These are phyloP conservation scores for Phocides pigmalion DNA, from an alignment of 1,140 invertebrate species.

Conservation along the genomic window DNA sequence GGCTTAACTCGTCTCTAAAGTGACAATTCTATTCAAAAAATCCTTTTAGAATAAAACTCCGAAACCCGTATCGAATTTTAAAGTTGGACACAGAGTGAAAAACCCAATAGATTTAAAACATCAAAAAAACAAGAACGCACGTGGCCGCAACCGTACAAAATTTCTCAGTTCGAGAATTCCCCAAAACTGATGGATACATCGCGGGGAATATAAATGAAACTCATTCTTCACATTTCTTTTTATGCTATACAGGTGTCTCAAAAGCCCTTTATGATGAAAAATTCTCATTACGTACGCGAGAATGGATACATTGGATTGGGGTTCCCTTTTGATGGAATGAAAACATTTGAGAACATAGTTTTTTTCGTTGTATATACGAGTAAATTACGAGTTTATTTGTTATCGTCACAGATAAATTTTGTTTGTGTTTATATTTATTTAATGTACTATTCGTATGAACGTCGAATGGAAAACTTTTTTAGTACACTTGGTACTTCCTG, in stretches of 20 bases:
- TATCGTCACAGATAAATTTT: neutral
- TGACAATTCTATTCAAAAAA: constrained; percentile 6
- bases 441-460: too few species aligned
- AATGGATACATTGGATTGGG: constrained; percentile 13
- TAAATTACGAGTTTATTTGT: too few species aligned
- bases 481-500: too few species aligned
- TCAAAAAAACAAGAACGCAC: constrained; percentile 14
- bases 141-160: constrained; percentile 2
- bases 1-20: too few species aligned
- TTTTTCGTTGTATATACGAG: constrained; percentile 5
- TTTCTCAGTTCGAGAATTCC: constrained; percentile 7
- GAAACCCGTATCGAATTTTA: constrained; percentile 12
- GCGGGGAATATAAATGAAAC: constrained; percentile 18
- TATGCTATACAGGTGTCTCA: constrained; percentile 32
- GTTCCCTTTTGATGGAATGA: constrained; percentile 28
- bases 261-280: constrained; percentile 39
- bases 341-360: constrained; percentile 23
- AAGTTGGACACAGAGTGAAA: constrained; percentile 14
- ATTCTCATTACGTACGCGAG: constrained; percentile 34
- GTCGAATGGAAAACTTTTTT: too few species aligned
- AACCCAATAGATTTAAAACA: constrained; percentile 18
- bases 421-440: too few species aligned
- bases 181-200: constrained; percentile 11
- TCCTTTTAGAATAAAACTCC: constrained; percentile 6
- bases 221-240: constrained; percentile 28